phyloP scores from a whole-genome alignment of 2,797 vertebrate species.

The Synanceia verrucosa region DNA sequence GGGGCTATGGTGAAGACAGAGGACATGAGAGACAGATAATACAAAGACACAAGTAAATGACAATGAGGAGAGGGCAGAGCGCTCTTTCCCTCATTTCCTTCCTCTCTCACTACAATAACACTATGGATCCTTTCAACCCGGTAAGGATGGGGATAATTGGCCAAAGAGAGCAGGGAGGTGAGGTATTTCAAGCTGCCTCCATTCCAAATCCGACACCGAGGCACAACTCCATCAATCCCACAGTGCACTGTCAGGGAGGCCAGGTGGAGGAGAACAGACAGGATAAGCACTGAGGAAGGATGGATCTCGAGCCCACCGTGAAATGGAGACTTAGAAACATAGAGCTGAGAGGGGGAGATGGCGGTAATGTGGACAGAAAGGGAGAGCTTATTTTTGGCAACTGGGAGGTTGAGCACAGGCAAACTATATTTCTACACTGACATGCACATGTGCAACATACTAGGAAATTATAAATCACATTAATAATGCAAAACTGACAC shows the following conservation, averaged over 20 bases:
- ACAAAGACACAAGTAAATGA: slow-evolving; percentile 20
- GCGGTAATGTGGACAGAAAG: not conserved
- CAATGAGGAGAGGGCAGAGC: not conserved
- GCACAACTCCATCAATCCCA: slow-evolving; percentile 63
- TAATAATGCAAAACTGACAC: not conserved
- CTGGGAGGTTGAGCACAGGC: not conserved
- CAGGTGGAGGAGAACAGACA: slow-evolving; percentile 52
- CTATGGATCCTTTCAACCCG: slow-evolving; percentile 38
- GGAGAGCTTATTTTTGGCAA: slow-evolving; percentile 46
- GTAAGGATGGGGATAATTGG: slow-evolving; percentile 66
- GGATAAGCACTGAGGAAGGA: slow-evolving; percentile 26
- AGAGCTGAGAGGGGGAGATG: slow-evolving; percentile 1
- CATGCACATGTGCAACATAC: not conserved
- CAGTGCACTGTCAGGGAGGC: slow-evolving; percentile 29
- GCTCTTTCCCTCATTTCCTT: slow-evolving; percentile 14
- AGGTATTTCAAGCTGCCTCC: slow-evolving; percentile 62
- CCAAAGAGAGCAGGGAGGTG: slow-evolving; percentile 50
- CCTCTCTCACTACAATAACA: slow-evolving; percentile 33
- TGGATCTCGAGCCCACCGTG: slow-evolving; percentile 39
- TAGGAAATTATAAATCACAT: not conserved
- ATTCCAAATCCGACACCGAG: slow-evolving; percentile 55
- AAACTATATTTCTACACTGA: slow-evolving; percentile 3
- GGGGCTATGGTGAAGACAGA: not conserved
- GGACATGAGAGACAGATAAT: slow-evolving; percentile 8
- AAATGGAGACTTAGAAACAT: slow-evolving; percentile 35